Evolutionary conservation across 2,888 invertebrate species (phyloP).

Genomic region (Trachelus stipa): DNA sequence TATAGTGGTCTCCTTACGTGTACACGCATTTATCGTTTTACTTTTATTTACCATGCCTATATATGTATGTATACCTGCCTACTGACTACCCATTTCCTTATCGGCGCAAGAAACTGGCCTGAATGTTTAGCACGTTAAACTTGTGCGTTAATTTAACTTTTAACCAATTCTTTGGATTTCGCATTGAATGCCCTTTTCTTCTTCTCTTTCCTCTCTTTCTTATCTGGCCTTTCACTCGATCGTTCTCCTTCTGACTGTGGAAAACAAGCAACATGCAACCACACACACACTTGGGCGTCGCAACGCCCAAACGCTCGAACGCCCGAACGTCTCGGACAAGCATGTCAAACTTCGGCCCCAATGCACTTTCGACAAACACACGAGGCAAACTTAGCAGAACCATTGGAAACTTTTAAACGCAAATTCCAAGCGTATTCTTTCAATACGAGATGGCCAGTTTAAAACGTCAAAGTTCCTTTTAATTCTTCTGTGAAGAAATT

Average conservation of each 20-base stretch:
- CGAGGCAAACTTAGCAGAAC: constrained; percentile 39
- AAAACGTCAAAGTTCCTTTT: neutral
- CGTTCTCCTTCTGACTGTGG: constrained; percentile 17
- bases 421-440: constrained; percentile 34
- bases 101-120: too few relatives aligned
- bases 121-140: too few relatives aligned
- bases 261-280: constrained; percentile 48
- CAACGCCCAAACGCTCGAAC: constrained; percentile 10
- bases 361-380: constrained; percentile 40
- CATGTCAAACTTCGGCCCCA: constrained; percentile 44
- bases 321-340: constrained; percentile 32
- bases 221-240: constrained; percentile 9
- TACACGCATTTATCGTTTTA: too few relatives aligned
- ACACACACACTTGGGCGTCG: constrained; percentile 29
- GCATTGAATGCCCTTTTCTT: constrained; percentile 26
- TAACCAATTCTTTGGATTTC: constrained; percentile 41
- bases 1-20: too few relatives aligned
- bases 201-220: constrained; percentile 8
- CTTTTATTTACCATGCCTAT: too few relatives aligned
- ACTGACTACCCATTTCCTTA: too few relatives aligned
- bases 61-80: too few relatives aligned
- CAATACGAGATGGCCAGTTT: constrained; percentile 2
- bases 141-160: constrained; percentile 39
- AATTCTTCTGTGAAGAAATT: neutral
- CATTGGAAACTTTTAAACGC: constrained; percentile 48